Conservation (phyloP, 2,113 vertebrate species). For the Labeo rohita region DNA sequence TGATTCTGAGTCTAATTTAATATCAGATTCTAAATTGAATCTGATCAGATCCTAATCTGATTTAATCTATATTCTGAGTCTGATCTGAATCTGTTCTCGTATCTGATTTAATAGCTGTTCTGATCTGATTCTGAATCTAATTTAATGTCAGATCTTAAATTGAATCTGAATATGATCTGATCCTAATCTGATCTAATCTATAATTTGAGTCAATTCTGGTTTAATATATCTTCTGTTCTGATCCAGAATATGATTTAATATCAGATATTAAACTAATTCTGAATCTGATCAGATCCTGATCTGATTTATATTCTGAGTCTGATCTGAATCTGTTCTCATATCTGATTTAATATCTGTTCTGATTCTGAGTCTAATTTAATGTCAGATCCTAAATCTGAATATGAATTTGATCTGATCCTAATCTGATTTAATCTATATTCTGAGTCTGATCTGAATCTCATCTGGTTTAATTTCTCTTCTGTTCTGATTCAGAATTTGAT, state of each 20-base stretch:
- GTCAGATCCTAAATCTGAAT: too few relatives aligned
- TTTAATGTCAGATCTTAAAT: background rate
- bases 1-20: too few relatives aligned
- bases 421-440: too few relatives aligned
- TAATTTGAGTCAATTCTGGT: too few relatives aligned
- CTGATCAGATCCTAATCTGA: too few relatives aligned
- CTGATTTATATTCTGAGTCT: background rate
- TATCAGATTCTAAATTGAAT: too few relatives aligned
- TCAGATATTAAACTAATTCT: background rate
- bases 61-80: background rate
- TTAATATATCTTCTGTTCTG: too few relatives aligned
- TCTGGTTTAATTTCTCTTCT: background rate
- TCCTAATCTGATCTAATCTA: too few relatives aligned
- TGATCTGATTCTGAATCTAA: background rate
- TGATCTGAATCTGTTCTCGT: background rate
- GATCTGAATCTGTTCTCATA: background rate
- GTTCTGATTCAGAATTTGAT: background rate
- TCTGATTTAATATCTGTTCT: background rate
- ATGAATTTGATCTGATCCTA: too few relatives aligned
- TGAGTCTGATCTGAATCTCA: background rate
- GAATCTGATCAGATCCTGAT: too few relatives aligned
- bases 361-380: too few relatives aligned
- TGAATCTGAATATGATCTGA: background rate
- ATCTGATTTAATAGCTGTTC: background rate
- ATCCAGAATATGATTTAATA: background rate